Base-by-base conservation (phyloP, 2,797 vertebrate species). In the Adelosebastes latens region DNA sequence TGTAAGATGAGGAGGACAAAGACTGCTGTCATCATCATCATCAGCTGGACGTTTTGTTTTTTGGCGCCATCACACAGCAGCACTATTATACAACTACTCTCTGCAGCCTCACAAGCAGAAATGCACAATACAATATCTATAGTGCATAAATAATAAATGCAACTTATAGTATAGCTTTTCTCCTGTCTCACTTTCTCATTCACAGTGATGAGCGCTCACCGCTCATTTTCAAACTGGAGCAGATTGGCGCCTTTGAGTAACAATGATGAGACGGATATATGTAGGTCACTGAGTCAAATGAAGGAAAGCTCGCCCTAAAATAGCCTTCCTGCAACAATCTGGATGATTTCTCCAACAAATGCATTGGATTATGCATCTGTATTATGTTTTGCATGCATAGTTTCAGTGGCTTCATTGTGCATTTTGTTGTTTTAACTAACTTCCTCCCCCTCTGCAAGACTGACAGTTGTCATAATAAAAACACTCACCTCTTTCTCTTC, bases 211-310 rank as follows among this genome's bases (percentile, higher is more conserved):
- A 55, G n/a, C 62, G 72, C 27, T 34, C 66, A 46, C 56, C 65
- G 67, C 70, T 77, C 82, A 66, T 91, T 95, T 97, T 97, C 92
- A 96, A 97, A 96, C 27, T n/a, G 74, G 63, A 80, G 25, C 86
- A 88, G 93, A 92, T 97, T 97, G 94, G 96, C 96, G 96, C 96
- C 96, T 95, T 96, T 79, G 91, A 91, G 94, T 92, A 46, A 95
- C 95, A 95, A 96, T 88, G 94, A 94, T 93, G 89, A 25, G 83
- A 77, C 62, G 89, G 83, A 93, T 93, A 96, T 96, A 96, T 96
- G 89, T 96, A 94, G 94, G 95, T 96, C 95, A 96, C 88, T 86
- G 87, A 95, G 92, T 93, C 94, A 93, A 89, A 93, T 36, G 53
- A 39, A 39, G 42, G 79, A 76, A 75, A 84, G 20, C 72, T 59